A percentile compares a stretch with the other conserved stretches of the same genome.
These are phyloP conservation scores for Bergia sp. DNA, from an alignment of 92 coral and sea anemone genomes.

Conservation along the genomic window DNA sequence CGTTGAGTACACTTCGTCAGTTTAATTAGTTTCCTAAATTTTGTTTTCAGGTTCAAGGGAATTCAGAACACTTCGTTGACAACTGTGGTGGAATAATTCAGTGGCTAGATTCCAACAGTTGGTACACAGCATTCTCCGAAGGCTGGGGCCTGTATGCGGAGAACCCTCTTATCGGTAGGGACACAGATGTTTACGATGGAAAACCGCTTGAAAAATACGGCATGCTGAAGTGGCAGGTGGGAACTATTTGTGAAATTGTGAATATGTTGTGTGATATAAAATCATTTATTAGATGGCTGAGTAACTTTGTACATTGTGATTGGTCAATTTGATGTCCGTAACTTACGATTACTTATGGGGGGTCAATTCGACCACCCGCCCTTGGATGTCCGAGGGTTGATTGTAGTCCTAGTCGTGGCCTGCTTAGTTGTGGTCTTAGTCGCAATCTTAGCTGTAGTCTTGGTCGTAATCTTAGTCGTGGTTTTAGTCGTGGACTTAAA, in stretches of 20 bases:
- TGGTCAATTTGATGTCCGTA: too few relatives aligned
- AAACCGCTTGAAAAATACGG: slow-evolving; percentile 87
- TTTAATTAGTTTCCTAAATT: background rate
- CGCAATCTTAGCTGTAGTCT: too few relatives aligned
- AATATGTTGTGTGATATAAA: too few relatives aligned
- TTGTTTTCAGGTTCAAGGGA: slow-evolving; percentile 74
- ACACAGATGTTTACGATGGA: slow-evolving; percentile 76
- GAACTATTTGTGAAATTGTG: background rate
- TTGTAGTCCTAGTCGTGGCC: too few relatives aligned
- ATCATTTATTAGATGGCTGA: too few relatives aligned
- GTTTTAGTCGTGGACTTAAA: too few relatives aligned
- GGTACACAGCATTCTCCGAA: slow-evolving; percentile 77
- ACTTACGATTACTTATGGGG: too few relatives aligned
- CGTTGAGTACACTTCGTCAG: background rate
- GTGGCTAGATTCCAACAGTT: slow-evolving; percentile 70
- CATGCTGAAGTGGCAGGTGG: slow-evolving; percentile 93
- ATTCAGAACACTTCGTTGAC: slow-evolving; percentile 78
- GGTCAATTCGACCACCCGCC: too few relatives aligned
- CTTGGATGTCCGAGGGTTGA: too few relatives aligned
- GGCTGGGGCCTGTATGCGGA: slow-evolving; percentile 97
- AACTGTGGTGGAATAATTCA: slow-evolving; percentile 80
- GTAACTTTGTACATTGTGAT: too few relatives aligned
- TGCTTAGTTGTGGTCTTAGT: too few relatives aligned
- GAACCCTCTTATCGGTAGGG: slow-evolving; percentile 76
- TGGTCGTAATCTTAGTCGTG: too few relatives aligned